phyloP scores from a whole-genome alignment of 2,888 invertebrate species.

The Epsilonema sp. region DNA sequence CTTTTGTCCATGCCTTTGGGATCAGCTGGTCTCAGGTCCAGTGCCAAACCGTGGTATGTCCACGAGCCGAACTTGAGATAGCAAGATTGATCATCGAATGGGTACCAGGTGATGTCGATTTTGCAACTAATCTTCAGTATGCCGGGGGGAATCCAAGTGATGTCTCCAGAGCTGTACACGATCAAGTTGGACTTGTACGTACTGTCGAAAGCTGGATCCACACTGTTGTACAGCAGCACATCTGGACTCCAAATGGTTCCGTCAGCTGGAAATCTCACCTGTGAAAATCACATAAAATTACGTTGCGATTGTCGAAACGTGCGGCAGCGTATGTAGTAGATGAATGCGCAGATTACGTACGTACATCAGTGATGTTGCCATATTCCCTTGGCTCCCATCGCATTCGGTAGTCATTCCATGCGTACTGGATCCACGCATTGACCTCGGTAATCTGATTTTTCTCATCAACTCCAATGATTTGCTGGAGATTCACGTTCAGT shows the following conservation, averaged over 20 bases:
- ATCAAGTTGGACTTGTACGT: constrained; percentile 94
- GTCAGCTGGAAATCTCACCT: no score
- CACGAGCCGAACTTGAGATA: constrained; percentile 21
- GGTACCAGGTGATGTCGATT: constrained; percentile 98
- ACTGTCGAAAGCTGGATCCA: constrained; percentile 54
- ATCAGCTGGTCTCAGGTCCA: constrained; percentile 15
- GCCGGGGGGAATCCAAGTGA: constrained; percentile 85
- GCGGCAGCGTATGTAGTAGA: no score
- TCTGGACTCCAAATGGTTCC: constrained; percentile 22
- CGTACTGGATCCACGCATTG: no score
- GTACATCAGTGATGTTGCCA: no score
- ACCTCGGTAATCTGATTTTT: no score
- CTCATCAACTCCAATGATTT: no score
- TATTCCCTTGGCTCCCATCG: no score
- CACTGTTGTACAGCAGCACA: constrained; percentile 18
- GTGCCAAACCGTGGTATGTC: constrained; percentile 19
- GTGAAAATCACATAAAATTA: no score
- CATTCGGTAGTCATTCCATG: no score
- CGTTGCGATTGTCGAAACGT: no score
- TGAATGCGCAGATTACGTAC: no score
- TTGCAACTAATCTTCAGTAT: constrained; percentile 94
- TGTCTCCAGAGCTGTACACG: constrained; percentile 78
- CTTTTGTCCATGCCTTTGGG: constrained; percentile 29
- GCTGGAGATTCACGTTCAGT: no score
- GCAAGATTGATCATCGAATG: constrained; percentile 69